Percentiles rank a stretch among this genome's conserved stretches.
Conservation (phyloP, 2,888 invertebrate genomes). For the Lasioglossum figueresi region DNA sequence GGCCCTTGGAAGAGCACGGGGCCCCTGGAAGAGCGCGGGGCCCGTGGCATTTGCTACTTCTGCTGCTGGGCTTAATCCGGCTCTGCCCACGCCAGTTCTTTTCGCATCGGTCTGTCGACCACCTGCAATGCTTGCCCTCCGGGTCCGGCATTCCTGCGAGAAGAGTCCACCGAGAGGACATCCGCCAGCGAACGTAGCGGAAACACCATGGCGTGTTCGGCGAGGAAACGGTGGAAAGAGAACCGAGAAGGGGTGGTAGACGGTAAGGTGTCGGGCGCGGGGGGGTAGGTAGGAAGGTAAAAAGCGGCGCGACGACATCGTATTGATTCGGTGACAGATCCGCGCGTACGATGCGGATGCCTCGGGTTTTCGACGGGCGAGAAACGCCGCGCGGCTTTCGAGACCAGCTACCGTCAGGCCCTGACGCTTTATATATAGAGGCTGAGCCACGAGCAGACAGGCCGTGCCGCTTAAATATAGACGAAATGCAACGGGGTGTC, state of each 20-base stretch:
- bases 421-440: conserved; percentile 78
- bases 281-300: conserved; percentile 49
- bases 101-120: too few relatives aligned
- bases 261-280: conserved; percentile 40
- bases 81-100: too few relatives aligned
- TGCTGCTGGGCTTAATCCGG: too few relatives aligned
- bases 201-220: background rate
- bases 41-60: too few relatives aligned
- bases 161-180: background rate
- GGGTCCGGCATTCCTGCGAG: too few relatives aligned
- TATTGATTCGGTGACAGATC: conserved; percentile 80
- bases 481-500: conserved; percentile 78
- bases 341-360: conserved; percentile 70
- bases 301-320: conserved; percentile 71
- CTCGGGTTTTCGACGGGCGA: conserved; percentile 56
- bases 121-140: background rate
- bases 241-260: conserved; percentile 31
- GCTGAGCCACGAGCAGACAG: conserved; percentile 73
- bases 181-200: background rate
- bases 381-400: conserved; percentile 57
- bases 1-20: too few relatives aligned
- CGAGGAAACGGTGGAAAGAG: conserved; percentile 24
- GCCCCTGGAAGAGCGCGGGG: too few relatives aligned
- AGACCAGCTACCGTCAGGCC: conserved; percentile 57
- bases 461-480: conserved; percentile 79